Conservation (phyloP, 2,113 vertebrate genomes). For the Pseudorectes ferrugineus region DNA sequence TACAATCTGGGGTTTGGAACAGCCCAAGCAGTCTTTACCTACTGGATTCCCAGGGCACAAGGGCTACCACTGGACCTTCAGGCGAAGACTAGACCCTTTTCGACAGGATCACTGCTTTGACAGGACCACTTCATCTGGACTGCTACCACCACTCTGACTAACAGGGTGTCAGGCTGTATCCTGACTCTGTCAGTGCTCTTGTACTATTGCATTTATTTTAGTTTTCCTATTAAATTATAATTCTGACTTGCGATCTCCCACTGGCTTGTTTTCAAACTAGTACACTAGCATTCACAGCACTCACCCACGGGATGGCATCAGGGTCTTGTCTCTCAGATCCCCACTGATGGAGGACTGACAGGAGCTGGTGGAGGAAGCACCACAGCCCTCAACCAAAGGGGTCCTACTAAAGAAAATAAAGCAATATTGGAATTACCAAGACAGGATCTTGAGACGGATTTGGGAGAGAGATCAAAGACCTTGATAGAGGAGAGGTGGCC, state of each 20-base stretch:
- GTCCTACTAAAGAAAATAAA: constrained; percentile 11
- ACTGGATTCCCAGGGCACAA: background rate
- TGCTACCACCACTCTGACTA: background rate
- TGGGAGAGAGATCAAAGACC: background rate
- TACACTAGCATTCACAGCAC: background rate
- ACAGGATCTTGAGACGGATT: rapidly evolving
- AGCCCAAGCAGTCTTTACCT: background rate
- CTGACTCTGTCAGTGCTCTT: background rate
- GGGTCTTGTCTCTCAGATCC: background rate
- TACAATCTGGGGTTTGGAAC: background rate
- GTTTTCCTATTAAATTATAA: background rate
- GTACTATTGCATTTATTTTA: background rate
- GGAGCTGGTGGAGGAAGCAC: background rate
- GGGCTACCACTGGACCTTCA: background rate
- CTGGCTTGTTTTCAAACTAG: background rate
- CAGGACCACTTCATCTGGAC: background rate
- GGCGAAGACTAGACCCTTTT: background rate
- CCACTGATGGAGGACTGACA: background rate
- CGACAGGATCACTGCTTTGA: background rate
- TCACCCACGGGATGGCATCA: constrained; percentile 64
- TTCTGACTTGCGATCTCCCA: background rate
- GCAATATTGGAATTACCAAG: background rate
- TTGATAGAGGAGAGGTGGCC: background rate
- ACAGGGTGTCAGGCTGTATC: background rate
- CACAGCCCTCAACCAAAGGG: background rate